Percentiles rank a stretch among this genome's conserved stretches.
Evolutionary conservation across 2,888 invertebrate genomes (phyloP).

Genomic region (Plutella xylostella): DNA sequence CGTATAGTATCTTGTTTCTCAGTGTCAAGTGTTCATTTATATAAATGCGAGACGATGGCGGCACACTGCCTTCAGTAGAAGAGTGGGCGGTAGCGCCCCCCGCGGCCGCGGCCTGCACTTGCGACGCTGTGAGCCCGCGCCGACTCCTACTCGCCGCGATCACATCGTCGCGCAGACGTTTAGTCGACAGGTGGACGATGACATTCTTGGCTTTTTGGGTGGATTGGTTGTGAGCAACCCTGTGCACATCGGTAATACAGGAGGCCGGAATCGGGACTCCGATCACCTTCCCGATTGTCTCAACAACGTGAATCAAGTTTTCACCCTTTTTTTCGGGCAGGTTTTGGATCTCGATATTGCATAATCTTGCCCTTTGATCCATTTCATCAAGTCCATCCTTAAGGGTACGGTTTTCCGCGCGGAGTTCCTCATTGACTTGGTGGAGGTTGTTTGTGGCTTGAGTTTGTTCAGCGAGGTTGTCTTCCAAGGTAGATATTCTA

Average conservation of each 20-base stretch:
- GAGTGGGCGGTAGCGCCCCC: not conserved
- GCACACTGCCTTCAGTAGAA: not conserved
- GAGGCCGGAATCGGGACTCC: not conserved
- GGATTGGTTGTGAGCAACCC: slow-evolving; percentile 1
- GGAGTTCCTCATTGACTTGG: too few species aligned
- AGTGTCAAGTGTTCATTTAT: slow-evolving; percentile 11
- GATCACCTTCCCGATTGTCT: slow-evolving; percentile 2
- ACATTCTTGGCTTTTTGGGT: slow-evolving; percentile 4
- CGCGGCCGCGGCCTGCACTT: not conserved
- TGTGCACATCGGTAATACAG: not conserved
- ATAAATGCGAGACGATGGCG: not conserved
- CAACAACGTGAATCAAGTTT: slow-evolving; percentile 1
- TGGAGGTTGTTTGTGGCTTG: too few species aligned
- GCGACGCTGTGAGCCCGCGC: slow-evolving; percentile 1
- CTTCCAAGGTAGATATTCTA: too few species aligned
- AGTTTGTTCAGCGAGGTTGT: too few species aligned
- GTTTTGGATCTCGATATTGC: slow-evolving; percentile 13
- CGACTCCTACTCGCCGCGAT: slow-evolving; percentile 9
- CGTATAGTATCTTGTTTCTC: slow-evolving; percentile 6
- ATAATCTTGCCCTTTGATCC: slow-evolving; percentile 9
- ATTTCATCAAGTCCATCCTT: not conserved
- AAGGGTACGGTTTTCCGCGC: too few species aligned
- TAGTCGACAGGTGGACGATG: slow-evolving; percentile 11
- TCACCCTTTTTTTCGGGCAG: slow-evolving; percentile 2
- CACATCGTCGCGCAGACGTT: slow-evolving; percentile 9